Evolutionary conservation across 2,888 invertebrate species (phyloP), one percentile per base, ranked within the genome.

Genomic region (Trachelus stipa): DNA sequence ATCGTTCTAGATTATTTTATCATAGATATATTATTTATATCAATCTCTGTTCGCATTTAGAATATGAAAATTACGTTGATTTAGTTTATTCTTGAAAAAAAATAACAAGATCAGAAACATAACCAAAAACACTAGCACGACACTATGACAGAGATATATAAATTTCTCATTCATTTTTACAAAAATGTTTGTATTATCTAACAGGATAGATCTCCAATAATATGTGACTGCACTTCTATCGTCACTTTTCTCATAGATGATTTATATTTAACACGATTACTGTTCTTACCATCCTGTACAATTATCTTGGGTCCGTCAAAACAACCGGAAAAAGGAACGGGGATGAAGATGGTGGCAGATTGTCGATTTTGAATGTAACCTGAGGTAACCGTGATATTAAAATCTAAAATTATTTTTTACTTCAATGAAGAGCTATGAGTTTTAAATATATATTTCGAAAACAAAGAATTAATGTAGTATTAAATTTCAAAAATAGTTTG

Each of bases 201-300:
- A 9, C 1, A 15, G 9, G 2, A 23, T 9, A 56, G 9, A 23
- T 56, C 23, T 56, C 9, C 56, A 56, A 23, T 23, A 56, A 56
- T 23, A 23, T 0, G 56, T 56, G 9, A 6, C 56, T 56, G 9
- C 23, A 56, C 56, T 56, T 56, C 6, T 56, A 23, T 56, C 2
- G 6, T 9, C 56, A 56, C 56, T 56, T 56, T 56, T 56, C 56
- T 23, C 56, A 56, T 56, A 56, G 56, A 56, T 56, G 23, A 56
- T 56, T n/a, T 73, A 69, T 71, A n/a, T 68, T 74, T 34, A 9
- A 78, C 76, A 73, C 79, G 84, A 84, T 84, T 73, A 81, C 78
- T 56, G 73, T 79, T 83, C 83, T 85, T 85, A 87, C 87, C 87
- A 87, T 87, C 84, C 83, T 86, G 83, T 78, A 80, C 79, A 76